Conservation (phyloP, 2,113 vertebrate species). For the Plestiodon gilberti region DNA sequence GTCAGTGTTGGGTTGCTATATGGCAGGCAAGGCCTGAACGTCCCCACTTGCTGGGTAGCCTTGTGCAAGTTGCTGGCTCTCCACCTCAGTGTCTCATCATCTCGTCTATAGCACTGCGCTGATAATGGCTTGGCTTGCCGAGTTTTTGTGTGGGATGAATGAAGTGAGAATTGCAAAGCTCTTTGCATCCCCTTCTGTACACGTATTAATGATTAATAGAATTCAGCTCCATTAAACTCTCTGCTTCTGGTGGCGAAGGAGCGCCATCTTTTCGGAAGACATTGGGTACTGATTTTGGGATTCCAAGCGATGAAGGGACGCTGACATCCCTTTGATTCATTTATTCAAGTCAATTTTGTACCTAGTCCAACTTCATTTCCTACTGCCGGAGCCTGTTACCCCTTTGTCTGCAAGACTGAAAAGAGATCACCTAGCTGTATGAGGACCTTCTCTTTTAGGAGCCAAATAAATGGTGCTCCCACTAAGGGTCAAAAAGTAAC, state of each 20-base stretch:
- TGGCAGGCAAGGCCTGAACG: background rate
- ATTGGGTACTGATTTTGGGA: background rate
- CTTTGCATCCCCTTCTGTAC: background rate
- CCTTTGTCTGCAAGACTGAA: background rate
- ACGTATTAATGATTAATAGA: background rate
- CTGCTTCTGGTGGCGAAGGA: accelerated
- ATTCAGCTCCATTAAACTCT: accelerated
- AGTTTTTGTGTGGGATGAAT: conserved; percentile 7
- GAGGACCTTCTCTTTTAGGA: background rate
- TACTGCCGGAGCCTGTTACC: background rate
- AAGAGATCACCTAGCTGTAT: background rate
- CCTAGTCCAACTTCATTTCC: conserved; percentile 5
- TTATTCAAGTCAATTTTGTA: background rate
- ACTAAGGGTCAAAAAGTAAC: background rate
- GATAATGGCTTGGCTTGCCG: background rate
- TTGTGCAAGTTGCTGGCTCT: background rate
- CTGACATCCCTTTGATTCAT: background rate
- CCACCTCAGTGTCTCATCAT: background rate
- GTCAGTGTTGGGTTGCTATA: background rate
- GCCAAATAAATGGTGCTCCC: background rate
- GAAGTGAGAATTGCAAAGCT: background rate
- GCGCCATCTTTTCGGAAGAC: background rate
- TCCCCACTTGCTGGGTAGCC: background rate
- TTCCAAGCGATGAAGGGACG: background rate
- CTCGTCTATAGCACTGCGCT: background rate